These are phyloP conservation scores for Heliconius melpomene DNA, from an alignment of 1,140 invertebrate species.

Conservation along the genomic window DNA sequence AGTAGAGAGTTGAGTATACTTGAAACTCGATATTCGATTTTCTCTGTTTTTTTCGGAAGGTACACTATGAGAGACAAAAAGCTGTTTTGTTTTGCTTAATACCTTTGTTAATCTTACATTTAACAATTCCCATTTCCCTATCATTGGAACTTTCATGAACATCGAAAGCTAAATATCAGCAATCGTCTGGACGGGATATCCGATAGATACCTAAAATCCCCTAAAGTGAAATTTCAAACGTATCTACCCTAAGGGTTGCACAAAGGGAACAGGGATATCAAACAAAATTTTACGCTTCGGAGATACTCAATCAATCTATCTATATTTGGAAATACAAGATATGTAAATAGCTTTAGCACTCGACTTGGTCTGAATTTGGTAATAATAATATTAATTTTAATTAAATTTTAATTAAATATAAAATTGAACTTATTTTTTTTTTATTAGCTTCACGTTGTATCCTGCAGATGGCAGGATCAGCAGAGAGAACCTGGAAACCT, in stretches of 20 bases:
- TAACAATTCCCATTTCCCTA: not conserved
- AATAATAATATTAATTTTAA: too few relatives aligned
- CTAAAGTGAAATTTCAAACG: slow-evolving; percentile 25
- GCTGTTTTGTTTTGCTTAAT: not conserved
- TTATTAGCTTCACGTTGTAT: too few relatives aligned
- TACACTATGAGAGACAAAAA: too few relatives aligned
- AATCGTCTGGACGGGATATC: slow-evolving; percentile 60
- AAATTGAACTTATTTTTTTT: too few relatives aligned
- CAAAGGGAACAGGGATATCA: slow-evolving; percentile 18
- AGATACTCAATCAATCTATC: slow-evolving; percentile 14
- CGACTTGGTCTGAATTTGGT: not conserved
- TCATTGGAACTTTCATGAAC: slow-evolving; percentile 25
- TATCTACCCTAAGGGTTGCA: slow-evolving; percentile 28
- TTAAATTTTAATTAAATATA: too few relatives aligned
- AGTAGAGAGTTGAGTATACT: too few relatives aligned
- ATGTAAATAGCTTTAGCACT: not conserved
- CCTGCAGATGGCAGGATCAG: too few relatives aligned
- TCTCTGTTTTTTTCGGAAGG: too few relatives aligned
- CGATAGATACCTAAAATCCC: slow-evolving; percentile 38
- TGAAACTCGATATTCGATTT: too few relatives aligned
- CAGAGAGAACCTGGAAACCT: too few relatives aligned
- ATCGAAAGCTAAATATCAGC: slow-evolving; percentile 42
- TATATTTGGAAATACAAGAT: slow-evolving; percentile 11
- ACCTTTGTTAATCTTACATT: not conserved
- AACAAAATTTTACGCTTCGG: slow-evolving; percentile 18